phyloP scores from a whole-genome alignment of 1,140 invertebrate genomes.

The Bombus consobrinus region DNA sequence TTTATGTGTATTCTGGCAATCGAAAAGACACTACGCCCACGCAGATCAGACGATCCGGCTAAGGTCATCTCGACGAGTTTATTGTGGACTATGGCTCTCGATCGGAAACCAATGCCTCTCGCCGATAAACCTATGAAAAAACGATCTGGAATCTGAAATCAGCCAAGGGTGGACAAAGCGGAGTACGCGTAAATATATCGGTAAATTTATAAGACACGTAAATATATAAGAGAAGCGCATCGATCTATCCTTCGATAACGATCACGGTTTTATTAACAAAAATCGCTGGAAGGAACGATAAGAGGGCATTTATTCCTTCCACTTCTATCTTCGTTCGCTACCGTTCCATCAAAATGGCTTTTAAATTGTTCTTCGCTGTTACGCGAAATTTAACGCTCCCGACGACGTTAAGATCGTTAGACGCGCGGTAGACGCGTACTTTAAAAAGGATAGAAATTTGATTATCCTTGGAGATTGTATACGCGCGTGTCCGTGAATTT shows the following conservation, averaged over 20 bases:
- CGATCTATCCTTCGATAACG: slow-evolving; percentile 41
- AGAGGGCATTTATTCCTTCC: neutral
- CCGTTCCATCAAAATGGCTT: too few species aligned
- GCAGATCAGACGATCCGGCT: neutral
- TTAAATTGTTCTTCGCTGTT: too few species aligned
- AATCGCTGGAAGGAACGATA: slow-evolving; percentile 5
- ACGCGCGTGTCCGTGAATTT: fast-evolving
- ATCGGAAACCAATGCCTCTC: neutral
- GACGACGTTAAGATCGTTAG: too few species aligned
- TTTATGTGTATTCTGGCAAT: too few species aligned
- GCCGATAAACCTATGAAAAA: slow-evolving; percentile 17
- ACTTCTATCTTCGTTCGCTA: too few species aligned
- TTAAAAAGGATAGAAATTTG: neutral
- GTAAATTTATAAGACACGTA: too few species aligned
- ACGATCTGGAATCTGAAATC: slow-evolving; percentile 11
- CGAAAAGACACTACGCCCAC: neutral
- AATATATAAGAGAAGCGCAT: too few species aligned
- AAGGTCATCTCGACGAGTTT: slow-evolving; percentile 4
- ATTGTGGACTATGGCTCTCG: neutral
- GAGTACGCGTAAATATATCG: too few species aligned
- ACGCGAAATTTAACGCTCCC: neutral
- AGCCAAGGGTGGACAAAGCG: neutral
- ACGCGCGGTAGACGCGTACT: too few species aligned
- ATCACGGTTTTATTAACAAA: slow-evolving; percentile 54
- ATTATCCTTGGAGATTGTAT: neutral